Percentiles rank a stretch among this genome's conserved stretches.
phyloP scores from a whole-genome alignment of 2,888 invertebrate species.

The Mesorhabditis spiculigera region DNA sequence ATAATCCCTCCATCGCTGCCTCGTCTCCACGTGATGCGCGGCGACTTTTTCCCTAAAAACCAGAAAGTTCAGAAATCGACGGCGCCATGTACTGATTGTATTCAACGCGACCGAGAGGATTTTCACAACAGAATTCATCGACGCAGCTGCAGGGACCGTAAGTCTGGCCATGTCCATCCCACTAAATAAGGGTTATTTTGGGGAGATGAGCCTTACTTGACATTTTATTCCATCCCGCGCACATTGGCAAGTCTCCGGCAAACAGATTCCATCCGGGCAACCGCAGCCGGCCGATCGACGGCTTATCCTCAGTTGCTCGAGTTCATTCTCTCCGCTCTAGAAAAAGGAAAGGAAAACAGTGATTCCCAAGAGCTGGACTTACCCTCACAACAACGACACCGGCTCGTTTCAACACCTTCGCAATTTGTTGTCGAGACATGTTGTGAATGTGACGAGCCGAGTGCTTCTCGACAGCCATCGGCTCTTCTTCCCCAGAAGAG shows the following conservation, averaged over 20 bases:
- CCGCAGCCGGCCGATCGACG: slow-evolving; percentile 29
- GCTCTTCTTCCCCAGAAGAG: neutral
- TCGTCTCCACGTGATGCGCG: slow-evolving; percentile 1
- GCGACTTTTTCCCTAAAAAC: slow-evolving; percentile 4
- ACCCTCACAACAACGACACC: slow-evolving; percentile 20
- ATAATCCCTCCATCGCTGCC: neutral
- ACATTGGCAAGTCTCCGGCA: slow-evolving; percentile 33
- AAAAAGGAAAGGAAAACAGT: neutral
- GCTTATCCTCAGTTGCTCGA: slow-evolving; percentile 14
- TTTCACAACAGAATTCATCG: neutral
- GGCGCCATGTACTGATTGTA: neutral
- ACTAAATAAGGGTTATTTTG: neutral
- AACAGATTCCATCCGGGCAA: slow-evolving; percentile 29
- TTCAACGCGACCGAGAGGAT: neutral
- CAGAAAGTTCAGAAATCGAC: neutral
- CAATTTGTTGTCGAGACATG: neutral
- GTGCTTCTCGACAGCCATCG: neutral
- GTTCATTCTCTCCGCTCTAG: neutral
- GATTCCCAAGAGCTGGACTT: neutral
- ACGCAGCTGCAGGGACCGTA: neutral
- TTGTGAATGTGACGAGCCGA: neutral
- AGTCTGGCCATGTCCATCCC: neutral
- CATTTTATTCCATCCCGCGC: slow-evolving; percentile 23
- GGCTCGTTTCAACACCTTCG: slow-evolving; percentile 17
- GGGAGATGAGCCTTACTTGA: slow-evolving; percentile 14